phyloP scores from a whole-genome alignment of 2,113 vertebrate species.

The Phyllostomus hastatus region DNA sequence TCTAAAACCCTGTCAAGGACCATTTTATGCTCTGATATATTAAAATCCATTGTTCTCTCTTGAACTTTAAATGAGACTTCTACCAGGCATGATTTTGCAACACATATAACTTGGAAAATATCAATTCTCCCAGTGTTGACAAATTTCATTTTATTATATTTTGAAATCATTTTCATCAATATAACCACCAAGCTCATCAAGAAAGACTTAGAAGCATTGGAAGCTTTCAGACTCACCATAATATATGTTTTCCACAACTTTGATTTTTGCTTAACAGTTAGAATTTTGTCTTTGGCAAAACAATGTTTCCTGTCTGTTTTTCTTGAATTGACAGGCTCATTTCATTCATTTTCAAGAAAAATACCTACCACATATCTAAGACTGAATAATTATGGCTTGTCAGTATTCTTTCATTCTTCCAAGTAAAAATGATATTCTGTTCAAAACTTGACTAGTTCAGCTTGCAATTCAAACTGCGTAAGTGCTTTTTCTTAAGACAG shows the following conservation, averaged over 20 bases:
- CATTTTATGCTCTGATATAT: background rate
- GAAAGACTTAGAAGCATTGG: background rate
- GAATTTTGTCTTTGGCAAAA: background rate
- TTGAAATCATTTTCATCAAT: slow-evolving; percentile 21
- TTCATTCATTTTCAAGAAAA: slow-evolving; percentile 31
- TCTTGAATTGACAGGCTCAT: background rate
- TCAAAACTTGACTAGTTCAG: background rate
- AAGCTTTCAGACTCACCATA: background rate
- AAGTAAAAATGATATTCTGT: background rate
- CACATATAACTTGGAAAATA: background rate
- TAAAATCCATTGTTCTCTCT: background rate
- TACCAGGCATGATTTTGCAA: slow-evolving; percentile 22
- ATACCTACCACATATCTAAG: background rate
- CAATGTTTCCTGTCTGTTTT: background rate
- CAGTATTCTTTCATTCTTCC: slow-evolving; percentile 1
- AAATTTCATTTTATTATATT: background rate
- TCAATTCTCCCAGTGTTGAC: background rate
- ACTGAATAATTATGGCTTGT: background rate
- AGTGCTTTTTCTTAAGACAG: background rate
- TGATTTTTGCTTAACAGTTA: background rate
- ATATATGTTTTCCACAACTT: background rate
- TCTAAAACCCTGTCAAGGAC: background rate
- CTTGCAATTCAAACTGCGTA: background rate
- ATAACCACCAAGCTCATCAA: background rate
- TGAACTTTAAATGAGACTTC: slow-evolving; percentile 16